A percentile compares a stretch with the other conserved stretches of the same genome.
Evolutionary conservation across 2,888 invertebrate genomes (phyloP).

Genomic region (Labia minor): DNA sequence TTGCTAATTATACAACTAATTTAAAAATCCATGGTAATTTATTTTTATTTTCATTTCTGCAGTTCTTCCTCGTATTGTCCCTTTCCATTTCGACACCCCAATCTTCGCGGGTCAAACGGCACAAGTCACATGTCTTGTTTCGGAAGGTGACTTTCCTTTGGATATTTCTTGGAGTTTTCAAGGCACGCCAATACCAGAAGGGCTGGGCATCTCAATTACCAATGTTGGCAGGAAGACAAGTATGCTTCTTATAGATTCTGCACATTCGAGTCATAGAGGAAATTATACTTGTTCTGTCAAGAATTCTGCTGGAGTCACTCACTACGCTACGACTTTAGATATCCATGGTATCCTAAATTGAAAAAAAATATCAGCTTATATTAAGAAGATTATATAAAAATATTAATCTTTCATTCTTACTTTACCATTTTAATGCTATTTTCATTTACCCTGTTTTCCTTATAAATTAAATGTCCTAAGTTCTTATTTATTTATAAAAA

Average conservation of each 20-base stretch:
- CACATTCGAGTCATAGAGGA: conserved; percentile 31
- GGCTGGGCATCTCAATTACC: conserved; percentile 34
- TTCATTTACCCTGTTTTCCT: no score
- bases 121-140: conserved; percentile 57
- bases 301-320: conserved; percentile 33
- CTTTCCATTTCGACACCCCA: conserved; percentile 65
- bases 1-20: conserved; percentile 31
- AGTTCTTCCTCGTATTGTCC: conserved; percentile 71
- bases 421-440: background rate
- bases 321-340: conserved; percentile 29
- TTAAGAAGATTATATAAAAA: background rate
- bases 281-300: conserved; percentile 36
- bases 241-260: conserved; percentile 38
- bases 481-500: no score
- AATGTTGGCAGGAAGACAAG: conserved; percentile 41
- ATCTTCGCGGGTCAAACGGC: conserved; percentile 69
- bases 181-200: conserved; percentile 35
- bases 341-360: conserved; percentile 22
- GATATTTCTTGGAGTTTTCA: conserved; percentile 46
- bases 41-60: conserved; percentile 36
- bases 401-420: background rate
- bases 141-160: conserved; percentile 47
- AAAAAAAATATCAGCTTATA: background rate
- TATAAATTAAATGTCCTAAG: no score
- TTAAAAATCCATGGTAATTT: conserved; percentile 26